phyloP scores from a whole-genome alignment of 1,140 invertebrate genomes.

The Trigoniulus corallinus region DNA sequence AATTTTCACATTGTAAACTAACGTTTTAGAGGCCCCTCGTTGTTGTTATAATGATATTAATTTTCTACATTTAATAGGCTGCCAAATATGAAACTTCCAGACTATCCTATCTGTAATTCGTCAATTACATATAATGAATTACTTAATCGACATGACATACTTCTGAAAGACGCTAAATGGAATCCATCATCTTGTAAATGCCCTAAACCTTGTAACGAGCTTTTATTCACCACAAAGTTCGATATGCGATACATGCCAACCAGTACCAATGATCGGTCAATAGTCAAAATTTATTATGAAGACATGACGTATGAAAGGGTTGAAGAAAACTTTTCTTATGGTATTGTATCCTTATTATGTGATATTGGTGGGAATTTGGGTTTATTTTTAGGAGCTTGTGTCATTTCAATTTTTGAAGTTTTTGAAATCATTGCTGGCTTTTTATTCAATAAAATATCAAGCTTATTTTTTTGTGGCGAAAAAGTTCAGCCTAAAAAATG shows the following conservation, averaged over 20 bases:
- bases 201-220: not conserved
- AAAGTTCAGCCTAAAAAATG: too few species aligned
- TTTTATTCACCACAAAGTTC: not conserved
- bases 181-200: not conserved
- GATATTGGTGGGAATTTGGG: constrained; percentile 23
- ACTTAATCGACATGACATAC: not conserved
- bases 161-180: not conserved
- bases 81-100: not conserved
- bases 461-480: too few species aligned
- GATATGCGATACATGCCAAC: not conserved
- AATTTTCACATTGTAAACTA: too few species aligned
- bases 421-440: constrained; percentile 6
- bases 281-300: not conserved
- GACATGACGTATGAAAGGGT: constrained; percentile 16
- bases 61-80: not conserved
- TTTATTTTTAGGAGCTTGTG: constrained; percentile 21
- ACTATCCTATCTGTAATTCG: not conserved
- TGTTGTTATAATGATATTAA: too few species aligned
- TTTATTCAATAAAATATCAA: too few species aligned
- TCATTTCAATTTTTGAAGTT: constrained; percentile 21
- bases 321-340: constrained; percentile 19
- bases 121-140: not conserved
- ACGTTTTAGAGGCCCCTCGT: too few species aligned
- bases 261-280: not conserved
- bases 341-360: constrained; percentile 17